Percentiles rank a stretch among this genome's conserved stretches.
These are phyloP conservation scores for Nannobrachium achirus DNA, from an alignment of 2,113 vertebrate species.

Conservation along the genomic window DNA sequence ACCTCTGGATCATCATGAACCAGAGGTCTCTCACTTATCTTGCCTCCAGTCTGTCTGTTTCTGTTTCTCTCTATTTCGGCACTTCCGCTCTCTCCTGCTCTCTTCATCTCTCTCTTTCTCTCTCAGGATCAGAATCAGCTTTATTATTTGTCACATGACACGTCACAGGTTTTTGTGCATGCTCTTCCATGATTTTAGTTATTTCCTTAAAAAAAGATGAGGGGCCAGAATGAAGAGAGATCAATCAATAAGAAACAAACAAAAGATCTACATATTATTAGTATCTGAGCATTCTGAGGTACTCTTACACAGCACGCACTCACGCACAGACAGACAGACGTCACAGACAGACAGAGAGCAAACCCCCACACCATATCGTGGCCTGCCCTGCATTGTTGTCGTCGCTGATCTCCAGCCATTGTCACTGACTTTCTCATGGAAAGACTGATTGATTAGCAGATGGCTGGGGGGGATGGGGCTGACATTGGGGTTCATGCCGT, in stretches of 20 bases:
- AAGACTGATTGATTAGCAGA: constrained; percentile 43
- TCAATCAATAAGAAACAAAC: background rate
- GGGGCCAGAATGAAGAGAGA: background rate
- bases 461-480: constrained; percentile 33
- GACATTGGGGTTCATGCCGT: background rate
- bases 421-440: constrained; percentile 53
- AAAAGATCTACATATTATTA: background rate
- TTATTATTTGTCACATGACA: too few species aligned
- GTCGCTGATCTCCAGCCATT: constrained; percentile 44
- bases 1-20: too few species aligned
- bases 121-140: constrained; percentile 11
- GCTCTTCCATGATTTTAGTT: too few species aligned
- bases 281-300: too few species aligned
- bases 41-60: too few species aligned
- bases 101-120: background rate
- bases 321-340: background rate
- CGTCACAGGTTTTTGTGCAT: too few species aligned
- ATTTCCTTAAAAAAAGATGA: constrained; percentile 3
- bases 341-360: background rate
- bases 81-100: background rate
- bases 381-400: constrained; percentile 50
- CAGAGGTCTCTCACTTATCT: too few species aligned
- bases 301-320: too few species aligned
- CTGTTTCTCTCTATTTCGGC: background rate
- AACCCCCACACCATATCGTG: constrained; percentile 10